Percentiles rank a stretch among this genome's conserved stretches.
Evolutionary conservation across 2,888 invertebrate genomes (phyloP).

Genomic region (Pogonocherus hispidulus): DNA sequence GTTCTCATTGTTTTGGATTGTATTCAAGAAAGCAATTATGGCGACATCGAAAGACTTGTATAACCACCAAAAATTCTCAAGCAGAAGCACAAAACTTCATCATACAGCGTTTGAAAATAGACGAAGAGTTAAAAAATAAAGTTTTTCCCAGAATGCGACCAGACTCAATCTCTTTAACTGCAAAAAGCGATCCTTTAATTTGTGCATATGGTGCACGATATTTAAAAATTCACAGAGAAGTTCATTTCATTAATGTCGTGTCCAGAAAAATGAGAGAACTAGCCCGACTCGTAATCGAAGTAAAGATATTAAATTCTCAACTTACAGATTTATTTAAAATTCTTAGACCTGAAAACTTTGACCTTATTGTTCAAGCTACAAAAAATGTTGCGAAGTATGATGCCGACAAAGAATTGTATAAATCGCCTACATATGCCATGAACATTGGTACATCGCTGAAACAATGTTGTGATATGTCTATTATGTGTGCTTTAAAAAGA

Average conservation of each 20-base stretch:
- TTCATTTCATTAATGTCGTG: neutral
- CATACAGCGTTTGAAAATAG: conserved; percentile 14
- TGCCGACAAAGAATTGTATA: conserved; percentile 20
- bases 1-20: conserved; percentile 25
- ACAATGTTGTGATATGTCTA: conserved; percentile 39
- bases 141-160: conserved; percentile 35
- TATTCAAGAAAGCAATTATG: conserved; percentile 28
- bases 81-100: conserved; percentile 13
- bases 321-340: neutral
- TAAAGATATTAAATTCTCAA: neutral
- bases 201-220: neutral
- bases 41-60: conserved; percentile 29
- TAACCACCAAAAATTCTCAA: conserved; percentile 17
- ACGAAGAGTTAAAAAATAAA: conserved; percentile 20
- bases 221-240: neutral
- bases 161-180: conserved; percentile 10
- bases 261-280: neutral
- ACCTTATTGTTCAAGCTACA: conserved; percentile 28
- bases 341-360: conserved; percentile 26
- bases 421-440: conserved; percentile 34
- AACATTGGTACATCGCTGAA: conserved; percentile 28
- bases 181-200: neutral
- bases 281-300: neutral
- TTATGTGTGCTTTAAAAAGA: conserved; percentile 28
- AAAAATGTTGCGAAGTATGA: conserved; percentile 37